Conservation (phyloP, 2,888 invertebrate genomes). For the Hyppa rectilinea region DNA sequence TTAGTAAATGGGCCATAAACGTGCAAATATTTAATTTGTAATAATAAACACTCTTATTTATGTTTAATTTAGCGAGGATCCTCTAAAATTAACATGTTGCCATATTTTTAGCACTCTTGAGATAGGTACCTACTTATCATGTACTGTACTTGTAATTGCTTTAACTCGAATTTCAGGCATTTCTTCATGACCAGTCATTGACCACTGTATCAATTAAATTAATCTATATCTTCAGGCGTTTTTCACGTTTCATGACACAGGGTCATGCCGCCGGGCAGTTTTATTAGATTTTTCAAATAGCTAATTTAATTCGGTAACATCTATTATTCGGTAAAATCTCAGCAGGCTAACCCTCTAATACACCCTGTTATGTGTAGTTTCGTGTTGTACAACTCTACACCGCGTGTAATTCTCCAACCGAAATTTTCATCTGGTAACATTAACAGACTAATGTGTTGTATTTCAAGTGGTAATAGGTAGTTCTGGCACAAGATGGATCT, state of each 20-base stretch:
- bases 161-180: neutral
- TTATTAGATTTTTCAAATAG: neutral
- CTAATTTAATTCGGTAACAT: too few species aligned
- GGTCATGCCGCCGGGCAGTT: neutral
- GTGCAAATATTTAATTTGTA: conserved; percentile 46
- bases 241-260: neutral
- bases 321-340: too few species aligned
- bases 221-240: neutral
- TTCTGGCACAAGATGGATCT: conserved; percentile 37
- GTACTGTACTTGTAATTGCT: neutral
- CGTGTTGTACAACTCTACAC: conserved; percentile 1
- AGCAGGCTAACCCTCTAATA: too few species aligned
- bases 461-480: conserved; percentile 12
- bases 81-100: conserved; percentile 31
- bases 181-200: neutral
- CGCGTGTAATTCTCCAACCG: too few species aligned
- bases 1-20: conserved; percentile 39
- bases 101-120: conserved; percentile 36
- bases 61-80: conserved; percentile 30
- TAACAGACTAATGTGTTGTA: conserved; percentile 25
- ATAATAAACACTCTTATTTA: conserved; percentile 39
- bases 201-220: neutral
- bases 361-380: neutral
- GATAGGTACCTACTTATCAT: neutral
- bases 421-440: conserved; percentile 27